A percentile compares a stretch with the other conserved stretches of the same genome.
Evolutionary conservation across 2,888 invertebrate genomes (phyloP).

Genomic region (Criorhina ranunculi): DNA sequence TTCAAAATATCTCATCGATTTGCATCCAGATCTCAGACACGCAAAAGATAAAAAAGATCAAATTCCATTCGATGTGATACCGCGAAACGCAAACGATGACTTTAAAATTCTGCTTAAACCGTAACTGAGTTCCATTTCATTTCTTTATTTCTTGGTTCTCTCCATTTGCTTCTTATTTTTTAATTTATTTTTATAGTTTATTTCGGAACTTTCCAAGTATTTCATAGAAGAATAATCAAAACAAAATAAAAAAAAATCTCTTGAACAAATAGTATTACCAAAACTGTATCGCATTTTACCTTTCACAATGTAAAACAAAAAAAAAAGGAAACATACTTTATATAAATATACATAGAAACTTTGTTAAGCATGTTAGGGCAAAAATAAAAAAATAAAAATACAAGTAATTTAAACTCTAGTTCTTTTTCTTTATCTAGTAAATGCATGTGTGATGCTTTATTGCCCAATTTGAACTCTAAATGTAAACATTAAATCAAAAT

Average conservation of each 20-base stretch:
- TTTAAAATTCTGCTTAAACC: constrained; percentile 83
- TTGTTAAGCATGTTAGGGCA: constrained; percentile 70
- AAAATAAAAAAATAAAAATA: constrained; percentile 43
- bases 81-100: constrained; percentile 83
- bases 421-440: constrained; percentile 48
- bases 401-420: constrained; percentile 28
- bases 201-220: constrained; percentile 34
- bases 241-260: constrained; percentile 28
- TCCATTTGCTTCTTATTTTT: constrained; percentile 41
- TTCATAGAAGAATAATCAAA: constrained; percentile 22
- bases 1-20: constrained; percentile 81
- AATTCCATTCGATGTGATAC: constrained; percentile 84
- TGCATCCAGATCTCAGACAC: constrained; percentile 82
- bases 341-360: constrained; percentile 62
- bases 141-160: constrained; percentile 21
- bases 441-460: constrained; percentile 54
- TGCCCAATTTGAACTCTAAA: constrained; percentile 62
- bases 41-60: constrained; percentile 84
- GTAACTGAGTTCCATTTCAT: constrained; percentile 62
- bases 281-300: constrained; percentile 59
- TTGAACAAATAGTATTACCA: constrained; percentile 64
- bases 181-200: constrained; percentile 1
- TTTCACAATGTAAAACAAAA: constrained; percentile 26
- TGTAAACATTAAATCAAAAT: constrained; percentile 30
- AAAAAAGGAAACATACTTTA: constrained; percentile 46